These are phyloP conservation scores for Cygnus atratus DNA, from an alignment of 2,113 vertebrate genomes.

Conservation along the genomic window DNA sequence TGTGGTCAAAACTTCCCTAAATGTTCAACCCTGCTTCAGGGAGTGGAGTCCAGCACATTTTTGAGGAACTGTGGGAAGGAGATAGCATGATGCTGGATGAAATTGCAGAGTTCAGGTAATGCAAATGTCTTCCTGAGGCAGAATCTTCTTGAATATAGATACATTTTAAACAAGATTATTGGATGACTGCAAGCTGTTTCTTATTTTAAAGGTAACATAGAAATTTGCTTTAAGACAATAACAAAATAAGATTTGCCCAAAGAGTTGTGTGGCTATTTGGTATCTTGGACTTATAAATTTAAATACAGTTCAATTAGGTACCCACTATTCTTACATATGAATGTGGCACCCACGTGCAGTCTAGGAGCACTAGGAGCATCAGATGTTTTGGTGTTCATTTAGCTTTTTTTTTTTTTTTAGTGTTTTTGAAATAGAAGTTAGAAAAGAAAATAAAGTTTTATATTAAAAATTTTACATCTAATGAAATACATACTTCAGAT, in stretches of 20 bases:
- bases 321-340: accelerated
- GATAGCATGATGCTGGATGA: not conserved
- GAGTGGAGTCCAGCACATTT: not conserved
- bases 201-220: not conserved
- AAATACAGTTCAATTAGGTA: not conserved
- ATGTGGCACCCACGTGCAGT: accelerated
- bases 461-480: not conserved
- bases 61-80: not conserved
- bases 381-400: not conserved
- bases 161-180: not conserved
- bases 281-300: not conserved
- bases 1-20: not conserved
- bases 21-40: not conserved
- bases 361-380: not conserved
- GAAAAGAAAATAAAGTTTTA: not conserved
- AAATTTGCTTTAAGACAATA: not conserved
- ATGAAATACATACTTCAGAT: not conserved
- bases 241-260: not conserved
- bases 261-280: not conserved
- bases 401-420: not conserved
- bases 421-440: not conserved
- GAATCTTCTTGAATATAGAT: not conserved
- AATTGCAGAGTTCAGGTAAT: not conserved
- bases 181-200: not conserved
- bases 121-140: not conserved